phyloP scores from a whole-genome alignment of 1,140 invertebrate species.

The Drosophila sucinea region DNA sequence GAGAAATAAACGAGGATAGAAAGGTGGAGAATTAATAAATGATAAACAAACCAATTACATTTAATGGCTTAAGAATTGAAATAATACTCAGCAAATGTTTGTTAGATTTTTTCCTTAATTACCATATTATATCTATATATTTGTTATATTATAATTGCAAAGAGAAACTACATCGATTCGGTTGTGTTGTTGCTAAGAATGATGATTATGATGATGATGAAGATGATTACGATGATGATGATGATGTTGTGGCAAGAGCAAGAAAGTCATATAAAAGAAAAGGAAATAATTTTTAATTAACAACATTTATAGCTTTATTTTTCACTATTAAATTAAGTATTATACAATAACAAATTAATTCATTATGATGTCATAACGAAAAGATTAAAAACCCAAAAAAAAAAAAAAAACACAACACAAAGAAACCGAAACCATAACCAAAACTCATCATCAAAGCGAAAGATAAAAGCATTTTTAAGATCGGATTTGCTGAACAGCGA shows the following conservation, averaged over 20 bases:
- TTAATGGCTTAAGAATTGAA: slow-evolving; percentile 8
- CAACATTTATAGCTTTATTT: slow-evolving; percentile 80
- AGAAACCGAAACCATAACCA: background rate
- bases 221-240: background rate
- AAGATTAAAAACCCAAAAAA: slow-evolving; percentile 22
- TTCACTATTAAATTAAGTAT: slow-evolving; percentile 70
- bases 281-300: slow-evolving; percentile 43
- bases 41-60: background rate
- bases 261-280: slow-evolving; percentile 24
- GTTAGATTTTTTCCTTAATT: slow-evolving; percentile 55
- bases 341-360: slow-evolving; percentile 67
- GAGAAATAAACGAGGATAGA: background rate
- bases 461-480: slow-evolving; percentile 66
- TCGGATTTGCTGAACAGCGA: slow-evolving; percentile 16
- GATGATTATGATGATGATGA: slow-evolving; percentile 12
- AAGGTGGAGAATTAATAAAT: slow-evolving; percentile 26
- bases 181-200: slow-evolving; percentile 76
- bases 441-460: slow-evolving; percentile 39
- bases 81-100: slow-evolving; percentile 43
- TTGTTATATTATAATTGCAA: slow-evolving; percentile 53
- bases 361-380: slow-evolving; percentile 61
- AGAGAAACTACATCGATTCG: slow-evolving; percentile 79
- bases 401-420: background rate
- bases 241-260: slow-evolving; percentile 29
- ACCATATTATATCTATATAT: slow-evolving; percentile 50